A percentile compares a stretch with the other conserved stretches of the same genome.
Conservation (phyloP, 2,888 invertebrate species). For the Entomobrya multifasciata region DNA sequence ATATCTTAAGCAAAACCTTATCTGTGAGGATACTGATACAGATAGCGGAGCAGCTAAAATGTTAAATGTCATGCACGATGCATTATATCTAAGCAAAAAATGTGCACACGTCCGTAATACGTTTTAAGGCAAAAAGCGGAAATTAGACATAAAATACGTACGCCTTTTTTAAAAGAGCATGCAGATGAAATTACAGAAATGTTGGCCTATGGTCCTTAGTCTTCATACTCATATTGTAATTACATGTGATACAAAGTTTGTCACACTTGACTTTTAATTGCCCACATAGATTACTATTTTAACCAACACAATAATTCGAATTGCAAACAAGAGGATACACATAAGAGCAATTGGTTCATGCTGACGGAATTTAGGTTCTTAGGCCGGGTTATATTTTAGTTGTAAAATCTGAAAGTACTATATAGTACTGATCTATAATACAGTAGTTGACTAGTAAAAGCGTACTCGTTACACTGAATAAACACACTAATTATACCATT, state of each 20-base stretch:
- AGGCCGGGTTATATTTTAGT: not conserved
- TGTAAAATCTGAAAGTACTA: not conserved
- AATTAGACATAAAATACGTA: too few relatives aligned
- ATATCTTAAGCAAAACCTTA: too few relatives aligned
- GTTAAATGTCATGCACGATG: not conserved
- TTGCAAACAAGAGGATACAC: not conserved
- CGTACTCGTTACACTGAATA: constrained; percentile 62
- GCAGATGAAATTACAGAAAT: too few relatives aligned
- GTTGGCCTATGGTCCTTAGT: too few relatives aligned
- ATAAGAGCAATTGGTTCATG: not conserved
- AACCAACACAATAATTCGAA: not conserved
- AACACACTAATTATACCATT: constrained; percentile 68
- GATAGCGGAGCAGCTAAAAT: not conserved
- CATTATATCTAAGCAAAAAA: too few relatives aligned
- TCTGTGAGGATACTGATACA: not conserved
- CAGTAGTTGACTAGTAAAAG: too few relatives aligned
- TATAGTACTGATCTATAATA: too few relatives aligned
- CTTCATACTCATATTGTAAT: not conserved
- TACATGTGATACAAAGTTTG: constrained; percentile 28
- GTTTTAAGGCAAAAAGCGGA: too few relatives aligned
- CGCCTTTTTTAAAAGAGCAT: too few relatives aligned
- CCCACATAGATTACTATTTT: constrained; percentile 20
- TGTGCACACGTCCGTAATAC: too few relatives aligned
- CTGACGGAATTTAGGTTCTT: not conserved
- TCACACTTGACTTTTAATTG: constrained; percentile 68